These are phyloP conservation scores for Germaria angustata DNA, from an alignment of 2,888 invertebrate genomes.

Conservation along the genomic window DNA sequence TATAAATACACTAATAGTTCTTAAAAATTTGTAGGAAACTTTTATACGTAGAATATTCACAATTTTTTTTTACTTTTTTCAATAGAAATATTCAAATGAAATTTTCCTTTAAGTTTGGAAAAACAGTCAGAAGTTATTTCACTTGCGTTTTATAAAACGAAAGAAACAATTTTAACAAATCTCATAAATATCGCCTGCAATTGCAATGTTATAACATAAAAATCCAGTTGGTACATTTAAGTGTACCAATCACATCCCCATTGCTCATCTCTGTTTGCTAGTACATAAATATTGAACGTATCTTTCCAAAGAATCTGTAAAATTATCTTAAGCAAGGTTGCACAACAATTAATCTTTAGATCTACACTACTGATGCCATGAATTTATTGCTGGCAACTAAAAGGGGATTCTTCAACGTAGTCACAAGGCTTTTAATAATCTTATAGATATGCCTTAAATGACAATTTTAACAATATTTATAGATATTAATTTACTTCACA, in stretches of 20 bases:
- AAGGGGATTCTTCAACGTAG: neutral
- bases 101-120: too few relatives aligned
- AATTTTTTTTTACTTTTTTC: too few relatives aligned
- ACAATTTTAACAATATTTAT: slow-evolving; percentile 56
- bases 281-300: slow-evolving; percentile 9
- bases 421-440: slow-evolving; percentile 21
- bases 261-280: neutral
- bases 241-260: neutral
- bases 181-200: too few relatives aligned
- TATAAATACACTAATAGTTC: too few relatives aligned
- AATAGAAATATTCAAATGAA: too few relatives aligned
- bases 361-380: slow-evolving; percentile 56
- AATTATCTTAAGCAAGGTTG: slow-evolving; percentile 60
- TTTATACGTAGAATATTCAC: too few relatives aligned
- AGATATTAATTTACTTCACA: slow-evolving; percentile 55
- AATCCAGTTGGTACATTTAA: neutral
- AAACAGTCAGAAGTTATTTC: too few relatives aligned
- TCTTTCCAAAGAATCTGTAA: slow-evolving; percentile 58
- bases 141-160: too few relatives aligned
- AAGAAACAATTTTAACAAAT: too few relatives aligned
- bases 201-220: too few relatives aligned
- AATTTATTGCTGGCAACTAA: slow-evolving; percentile 29
- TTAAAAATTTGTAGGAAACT: too few relatives aligned
- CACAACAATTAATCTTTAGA: slow-evolving; percentile 63
- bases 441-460: slow-evolving; percentile 43